Base-by-base conservation (phyloP, 1,140 invertebrate species). In the Dolichoris vasculosae region DNA sequence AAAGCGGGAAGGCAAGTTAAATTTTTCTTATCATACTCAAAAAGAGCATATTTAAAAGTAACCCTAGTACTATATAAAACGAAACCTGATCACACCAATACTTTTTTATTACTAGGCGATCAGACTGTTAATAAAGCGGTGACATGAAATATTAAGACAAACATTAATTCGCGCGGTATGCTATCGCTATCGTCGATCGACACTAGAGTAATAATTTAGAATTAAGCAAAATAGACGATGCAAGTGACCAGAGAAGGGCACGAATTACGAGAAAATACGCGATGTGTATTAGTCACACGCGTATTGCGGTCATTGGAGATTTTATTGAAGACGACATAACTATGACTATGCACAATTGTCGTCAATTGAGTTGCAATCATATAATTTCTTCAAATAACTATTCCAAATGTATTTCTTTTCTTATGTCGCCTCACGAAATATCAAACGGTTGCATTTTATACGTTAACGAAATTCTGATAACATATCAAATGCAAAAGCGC, bases 291-390 rank as follows among this genome's bases (percentile, higher is more conserved):
- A 48, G 78, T 46, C 23, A 26, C 23, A 55, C 11, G 55, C 55
- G 8, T 63, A 35, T 4, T 20, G 15, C 46, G 30, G n/a, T 64
- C 77, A 32, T 67, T 26, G 15, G 2, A 30, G 48, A 76, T 73
- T 82, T 75, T 17, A 76, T 83, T 46, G 55, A 9, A 11, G 71
- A 43, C 35, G 43, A 17, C 55, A 59, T n/a, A 3, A 6, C 63
- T 3, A 59, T 30, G 30, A 63, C 51, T 35, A 17, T 13, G 71
- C 40, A 87, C 89, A 91, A 91, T 92, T 90, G 88, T 82, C 89
- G 89, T 91, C 91, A 91, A 92, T 91, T 92, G 89, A 71, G 86
- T 71, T 55, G 90, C 83, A 88, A 87, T 88, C 89, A 77, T 91
- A 90, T 91, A 89, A 91, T 89, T 87, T 59, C 46, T 83, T 64